phyloP scores from a whole-genome alignment of 2,797 vertebrate genomes.

The Momotus momota region DNA sequence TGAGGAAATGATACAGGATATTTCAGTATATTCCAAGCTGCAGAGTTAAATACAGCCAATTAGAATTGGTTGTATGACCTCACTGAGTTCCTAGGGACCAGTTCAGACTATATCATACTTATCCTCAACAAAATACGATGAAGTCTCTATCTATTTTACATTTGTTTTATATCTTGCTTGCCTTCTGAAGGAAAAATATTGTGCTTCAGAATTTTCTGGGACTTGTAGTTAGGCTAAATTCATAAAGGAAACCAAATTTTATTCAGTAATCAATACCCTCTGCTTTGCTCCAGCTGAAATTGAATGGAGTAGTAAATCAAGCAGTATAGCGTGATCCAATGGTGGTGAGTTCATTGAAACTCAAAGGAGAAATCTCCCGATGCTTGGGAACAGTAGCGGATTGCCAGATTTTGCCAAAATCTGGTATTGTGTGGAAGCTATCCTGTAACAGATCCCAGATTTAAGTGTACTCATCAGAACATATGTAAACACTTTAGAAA shows the following conservation, averaged over 20 bases:
- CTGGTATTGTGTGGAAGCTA: background rate
- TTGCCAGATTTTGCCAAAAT: background rate
- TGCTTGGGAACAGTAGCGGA: background rate
- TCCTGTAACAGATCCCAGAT: background rate
- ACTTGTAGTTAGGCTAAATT: background rate
- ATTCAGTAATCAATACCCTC: background rate
- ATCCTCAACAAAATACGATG: background rate
- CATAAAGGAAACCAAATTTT: background rate
- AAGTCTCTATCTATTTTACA: background rate
- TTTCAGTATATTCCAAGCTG: background rate
- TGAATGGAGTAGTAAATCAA: background rate
- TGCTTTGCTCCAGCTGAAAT: background rate
- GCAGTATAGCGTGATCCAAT: background rate
- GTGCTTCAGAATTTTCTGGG: background rate
- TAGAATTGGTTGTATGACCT: background rate
- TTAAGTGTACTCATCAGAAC: background rate
- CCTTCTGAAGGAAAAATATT: background rate
- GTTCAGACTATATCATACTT: accelerated
- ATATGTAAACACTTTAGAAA: background rate
- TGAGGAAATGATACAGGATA: background rate
- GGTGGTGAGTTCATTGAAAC: background rate
- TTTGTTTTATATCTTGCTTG: background rate
- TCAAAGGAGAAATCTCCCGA: background rate
- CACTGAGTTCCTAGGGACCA: background rate
- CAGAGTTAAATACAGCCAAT: background rate